Base-by-base conservation (phyloP, 1,140 invertebrate species). In the Drosophila orosa region DNA sequence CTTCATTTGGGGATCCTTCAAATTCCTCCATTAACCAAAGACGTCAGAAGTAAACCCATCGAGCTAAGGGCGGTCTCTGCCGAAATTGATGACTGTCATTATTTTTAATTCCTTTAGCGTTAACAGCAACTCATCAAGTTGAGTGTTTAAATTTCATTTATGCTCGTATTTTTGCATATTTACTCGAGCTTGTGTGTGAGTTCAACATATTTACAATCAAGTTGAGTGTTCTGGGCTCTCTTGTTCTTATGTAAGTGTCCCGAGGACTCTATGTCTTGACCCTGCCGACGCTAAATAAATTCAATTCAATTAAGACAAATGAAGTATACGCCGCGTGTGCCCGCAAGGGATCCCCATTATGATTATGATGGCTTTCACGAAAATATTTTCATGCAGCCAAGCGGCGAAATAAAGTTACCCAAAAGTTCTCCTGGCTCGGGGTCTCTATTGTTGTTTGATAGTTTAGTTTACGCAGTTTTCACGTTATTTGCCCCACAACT, bases 61-160 rank as follows among this genome's bases (percentile, higher is more conserved):
- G 47, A 45, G 48, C 40, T 45, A n/a, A 15, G 44, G 33, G 42
- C 24, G 44, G 62, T 22, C 74, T 47, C 42, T 31, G 68, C 35
- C 57, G 9, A 71, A 86, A 86, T 86, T 87, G 83, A 87, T 86
- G 83, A 75, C 45, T 56, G 56, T 65, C 80, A 82, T 87, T 87
- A 82, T 61, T 86, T 86, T 86, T 86, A 87, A 86, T 86, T 86
- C 66, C 52, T 86, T 81, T 74, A 73, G 59, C 83, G 69, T 82
- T 82, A 87, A 82, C 83, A 77, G 83, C 82, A 87, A 87, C 82
- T 82, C 82, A 86, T 86, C 82, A 87, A 86, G 83, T 72, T 87
- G 66, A 87, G 83, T 87, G 79, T 87, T 87, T 78, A 86, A 85
- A 82, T 86, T 85, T 75, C 58, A 75, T 78, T 85, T 82, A 81